A percentile compares a stretch with the other conserved stretches of the same genome.
Evolutionary conservation across 2,797 vertebrate genomes (phyloP).

Genomic region (Coccyzus lansbergi): DNA sequence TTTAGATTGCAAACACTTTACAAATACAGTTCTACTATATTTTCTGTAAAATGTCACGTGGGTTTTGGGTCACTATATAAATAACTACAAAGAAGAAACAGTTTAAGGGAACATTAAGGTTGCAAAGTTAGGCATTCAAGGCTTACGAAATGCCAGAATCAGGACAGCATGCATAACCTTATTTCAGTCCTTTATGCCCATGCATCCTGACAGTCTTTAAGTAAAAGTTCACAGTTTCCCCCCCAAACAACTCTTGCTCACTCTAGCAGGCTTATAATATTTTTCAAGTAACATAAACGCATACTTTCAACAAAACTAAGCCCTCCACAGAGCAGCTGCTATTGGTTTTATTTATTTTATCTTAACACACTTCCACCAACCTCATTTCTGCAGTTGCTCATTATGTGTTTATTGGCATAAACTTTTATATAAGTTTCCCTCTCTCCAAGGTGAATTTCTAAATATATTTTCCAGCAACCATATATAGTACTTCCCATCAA

Average conservation of each 20-base stretch:
- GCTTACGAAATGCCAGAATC: not conserved
- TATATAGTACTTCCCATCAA: not conserved
- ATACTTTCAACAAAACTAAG: not conserved
- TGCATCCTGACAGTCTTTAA: not conserved
- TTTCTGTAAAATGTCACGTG: not conserved
- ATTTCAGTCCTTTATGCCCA: not conserved
- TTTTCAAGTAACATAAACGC: not conserved
- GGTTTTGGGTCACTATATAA: slow-evolving; percentile 1
- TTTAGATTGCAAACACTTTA: slow-evolving; percentile 17
- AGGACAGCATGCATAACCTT: not conserved
- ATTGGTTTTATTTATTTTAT: not conserved
- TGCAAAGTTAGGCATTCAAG: not conserved
- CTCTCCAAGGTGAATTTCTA: slow-evolving; percentile 6
- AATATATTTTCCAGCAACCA: not conserved
- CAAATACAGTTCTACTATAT: not conserved
- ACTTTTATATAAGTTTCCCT: not conserved
- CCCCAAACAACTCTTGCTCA: not conserved
- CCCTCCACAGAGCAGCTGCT: not conserved
- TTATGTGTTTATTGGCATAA: not conserved
- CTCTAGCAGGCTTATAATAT: not conserved
- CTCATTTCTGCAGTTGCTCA: not conserved
- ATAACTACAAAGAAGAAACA: not conserved
- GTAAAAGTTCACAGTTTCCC: not conserved
- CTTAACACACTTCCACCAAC: not conserved
- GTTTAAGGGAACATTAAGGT: not conserved